Conservation (phyloP, 2,113 vertebrate species). For the Triplophysa rosa region DNA sequence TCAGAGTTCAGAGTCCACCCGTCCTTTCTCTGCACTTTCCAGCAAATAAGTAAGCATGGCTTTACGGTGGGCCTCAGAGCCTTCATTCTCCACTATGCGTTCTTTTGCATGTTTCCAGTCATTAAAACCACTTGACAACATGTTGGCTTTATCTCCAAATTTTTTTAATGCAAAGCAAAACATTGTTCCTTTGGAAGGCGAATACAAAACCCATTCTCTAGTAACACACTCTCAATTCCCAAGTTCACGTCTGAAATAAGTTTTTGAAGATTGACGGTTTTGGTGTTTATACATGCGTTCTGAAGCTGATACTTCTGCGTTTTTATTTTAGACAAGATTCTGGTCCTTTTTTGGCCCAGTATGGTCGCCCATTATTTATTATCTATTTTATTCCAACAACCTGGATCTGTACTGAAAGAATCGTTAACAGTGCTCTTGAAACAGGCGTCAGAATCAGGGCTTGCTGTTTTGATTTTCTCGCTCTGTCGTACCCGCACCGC, state of each 20-base stretch:
- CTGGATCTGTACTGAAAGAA: no score
- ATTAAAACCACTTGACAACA: background rate
- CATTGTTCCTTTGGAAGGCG: background rate
- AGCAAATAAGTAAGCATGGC: no score
- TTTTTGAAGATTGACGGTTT: constrained; percentile 13
- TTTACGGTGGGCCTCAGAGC: background rate
- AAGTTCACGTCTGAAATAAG: constrained; percentile 8
- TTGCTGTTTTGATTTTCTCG: background rate
- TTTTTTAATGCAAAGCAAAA: constrained; percentile 21
- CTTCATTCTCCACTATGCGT: background rate
- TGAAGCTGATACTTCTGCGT: background rate
- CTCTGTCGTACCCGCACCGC: background rate
- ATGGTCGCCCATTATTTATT: background rate
- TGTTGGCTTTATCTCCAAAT: background rate
- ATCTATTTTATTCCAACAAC: background rate
- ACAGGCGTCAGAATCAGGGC: background rate
- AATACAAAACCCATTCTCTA: constrained; percentile 16
- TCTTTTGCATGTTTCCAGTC: constrained; percentile 5
- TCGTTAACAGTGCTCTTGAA: no score
- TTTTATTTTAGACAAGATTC: background rate
- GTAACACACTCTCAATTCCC: constrained; percentile 14
- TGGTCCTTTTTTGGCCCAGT: no score
- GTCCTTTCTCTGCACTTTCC: background rate
- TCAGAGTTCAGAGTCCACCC: constrained; percentile 8
- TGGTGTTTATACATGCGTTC: no score